These are phyloP conservation scores for Xylota sylvarum DNA, from an alignment of 2,888 invertebrate genomes.

Conservation along the genomic window DNA sequence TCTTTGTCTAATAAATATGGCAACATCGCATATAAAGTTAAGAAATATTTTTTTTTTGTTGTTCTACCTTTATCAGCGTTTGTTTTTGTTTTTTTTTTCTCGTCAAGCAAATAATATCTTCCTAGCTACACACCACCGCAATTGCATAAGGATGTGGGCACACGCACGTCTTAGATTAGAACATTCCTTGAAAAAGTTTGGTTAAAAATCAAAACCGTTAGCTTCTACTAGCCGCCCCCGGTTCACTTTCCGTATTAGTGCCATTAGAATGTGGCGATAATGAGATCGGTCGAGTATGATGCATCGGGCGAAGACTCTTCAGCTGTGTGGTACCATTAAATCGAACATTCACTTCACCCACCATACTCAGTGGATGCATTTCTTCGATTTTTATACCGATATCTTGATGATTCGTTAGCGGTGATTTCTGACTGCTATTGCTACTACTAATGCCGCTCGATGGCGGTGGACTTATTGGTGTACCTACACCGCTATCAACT, in stretches of 20 bases:
- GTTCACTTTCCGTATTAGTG: constrained; percentile 60
- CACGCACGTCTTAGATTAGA: constrained; percentile 36
- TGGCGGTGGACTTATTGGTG: constrained; percentile 87
- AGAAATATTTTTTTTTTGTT: constrained; percentile 49
- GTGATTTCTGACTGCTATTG: constrained; percentile 78
- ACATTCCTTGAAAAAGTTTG: constrained; percentile 81
- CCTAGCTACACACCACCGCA: constrained; percentile 5
- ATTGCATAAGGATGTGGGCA: not conserved
- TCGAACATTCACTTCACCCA: constrained; percentile 91
- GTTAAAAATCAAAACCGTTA: constrained; percentile 84
- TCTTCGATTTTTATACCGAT: constrained; percentile 76
- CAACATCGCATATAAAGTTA: constrained; percentile 72
- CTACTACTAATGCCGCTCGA: constrained; percentile 79
- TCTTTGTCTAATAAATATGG: constrained; percentile 67
- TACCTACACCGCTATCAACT: constrained; percentile 88
- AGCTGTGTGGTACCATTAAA: constrained; percentile 93
- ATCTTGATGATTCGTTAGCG: constrained; percentile 79
- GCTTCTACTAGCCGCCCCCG: constrained; percentile 81
- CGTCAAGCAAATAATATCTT: constrained; percentile 30
- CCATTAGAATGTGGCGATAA: constrained; percentile 66
- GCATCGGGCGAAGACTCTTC: constrained; percentile 89
- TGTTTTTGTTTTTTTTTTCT: constrained; percentile 19
- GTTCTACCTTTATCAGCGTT: constrained; percentile 37
- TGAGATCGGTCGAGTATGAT: constrained; percentile 82
- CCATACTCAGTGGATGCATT: constrained; percentile 91